phyloP scores from a whole-genome alignment of 2,113 vertebrate species.

The Phycodurus eques region DNA sequence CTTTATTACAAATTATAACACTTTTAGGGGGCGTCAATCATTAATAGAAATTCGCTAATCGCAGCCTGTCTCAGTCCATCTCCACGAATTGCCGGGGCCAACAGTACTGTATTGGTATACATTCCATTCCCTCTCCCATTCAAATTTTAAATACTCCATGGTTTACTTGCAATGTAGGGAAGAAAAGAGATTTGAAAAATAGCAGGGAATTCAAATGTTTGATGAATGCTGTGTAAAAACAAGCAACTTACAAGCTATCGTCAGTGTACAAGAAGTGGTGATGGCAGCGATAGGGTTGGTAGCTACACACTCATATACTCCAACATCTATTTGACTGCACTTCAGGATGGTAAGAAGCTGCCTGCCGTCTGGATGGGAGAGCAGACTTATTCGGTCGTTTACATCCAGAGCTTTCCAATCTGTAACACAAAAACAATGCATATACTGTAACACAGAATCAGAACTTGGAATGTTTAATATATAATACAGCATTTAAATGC shows the following conservation, averaged over 20 bases:
- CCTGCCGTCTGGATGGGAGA: slow-evolving; percentile 86
- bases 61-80: too few relatives aligned
- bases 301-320: slow-evolving; percentile 88
- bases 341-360: slow-evolving; percentile 85
- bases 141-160: slow-evolving; percentile 24
- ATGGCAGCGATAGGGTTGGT: slow-evolving; percentile 82
- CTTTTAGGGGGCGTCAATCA: too few relatives aligned
- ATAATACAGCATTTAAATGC: background rate
- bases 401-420: slow-evolving; percentile 80
- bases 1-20: too few relatives aligned
- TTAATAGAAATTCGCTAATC: too few relatives aligned
- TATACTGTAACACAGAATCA: background rate
- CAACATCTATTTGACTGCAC: slow-evolving; percentile 76
- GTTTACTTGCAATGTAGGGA: slow-evolving; percentile 12
- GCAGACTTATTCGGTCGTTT: slow-evolving; percentile 72
- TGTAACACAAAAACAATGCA: slow-evolving; percentile 41
- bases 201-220: background rate
- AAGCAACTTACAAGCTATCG: slow-evolving; percentile 84
- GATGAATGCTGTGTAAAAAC: background rate
- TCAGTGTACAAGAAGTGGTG: slow-evolving; percentile 85
- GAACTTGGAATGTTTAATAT: background rate
- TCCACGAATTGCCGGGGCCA: too few relatives aligned
- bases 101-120: slow-evolving; percentile 10
- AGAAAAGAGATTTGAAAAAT: background rate
- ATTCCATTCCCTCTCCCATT: slow-evolving; percentile 27